Evolutionary conservation across 2,113 vertebrate genomes (phyloP).

Genomic region (Synodontis membranacea): DNA sequence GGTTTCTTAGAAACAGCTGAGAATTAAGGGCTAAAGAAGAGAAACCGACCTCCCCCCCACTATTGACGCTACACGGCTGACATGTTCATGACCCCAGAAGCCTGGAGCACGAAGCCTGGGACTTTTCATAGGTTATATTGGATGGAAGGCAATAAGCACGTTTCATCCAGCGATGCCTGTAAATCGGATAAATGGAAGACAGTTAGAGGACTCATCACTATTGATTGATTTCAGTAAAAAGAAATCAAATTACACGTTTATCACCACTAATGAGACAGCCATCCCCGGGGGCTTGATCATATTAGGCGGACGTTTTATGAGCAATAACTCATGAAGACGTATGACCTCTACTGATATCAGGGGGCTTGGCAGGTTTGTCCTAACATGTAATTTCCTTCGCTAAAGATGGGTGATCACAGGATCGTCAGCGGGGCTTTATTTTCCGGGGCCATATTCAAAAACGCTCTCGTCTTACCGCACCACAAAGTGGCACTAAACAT

Average conservation of each 20-base stretch:
- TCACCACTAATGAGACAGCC: conserved; percentile 47
- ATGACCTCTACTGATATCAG: conserved; percentile 22
- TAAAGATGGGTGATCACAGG: neutral
- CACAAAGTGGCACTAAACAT: neutral
- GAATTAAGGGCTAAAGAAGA: conserved; percentile 55
- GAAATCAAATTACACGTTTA: conserved; percentile 43
- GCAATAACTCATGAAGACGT: conserved; percentile 43
- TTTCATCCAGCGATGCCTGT: neutral
- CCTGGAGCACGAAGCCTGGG: neutral
- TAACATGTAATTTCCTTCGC: conserved; percentile 10
- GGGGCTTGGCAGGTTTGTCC: conserved; percentile 30
- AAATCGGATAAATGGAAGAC: conserved; percentile 42
- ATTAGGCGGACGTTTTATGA: conserved; percentile 37
- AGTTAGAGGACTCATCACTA: conserved; percentile 32
- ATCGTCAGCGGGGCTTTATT: neutral
- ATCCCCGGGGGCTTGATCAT: conserved; percentile 28
- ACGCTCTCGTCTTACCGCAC: neutral
- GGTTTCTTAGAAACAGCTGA: neutral
- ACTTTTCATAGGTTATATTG: neutral
- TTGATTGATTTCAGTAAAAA: conserved; percentile 39
- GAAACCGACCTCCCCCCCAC: neutral
- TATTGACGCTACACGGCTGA: neutral
- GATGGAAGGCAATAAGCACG: neutral
- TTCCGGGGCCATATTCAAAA: neutral
- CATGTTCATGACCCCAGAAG: conserved; percentile 54